Evolutionary conservation across 2,113 vertebrate genomes (phyloP).

Genomic region (Hippoglossus stenolepis): DNA sequence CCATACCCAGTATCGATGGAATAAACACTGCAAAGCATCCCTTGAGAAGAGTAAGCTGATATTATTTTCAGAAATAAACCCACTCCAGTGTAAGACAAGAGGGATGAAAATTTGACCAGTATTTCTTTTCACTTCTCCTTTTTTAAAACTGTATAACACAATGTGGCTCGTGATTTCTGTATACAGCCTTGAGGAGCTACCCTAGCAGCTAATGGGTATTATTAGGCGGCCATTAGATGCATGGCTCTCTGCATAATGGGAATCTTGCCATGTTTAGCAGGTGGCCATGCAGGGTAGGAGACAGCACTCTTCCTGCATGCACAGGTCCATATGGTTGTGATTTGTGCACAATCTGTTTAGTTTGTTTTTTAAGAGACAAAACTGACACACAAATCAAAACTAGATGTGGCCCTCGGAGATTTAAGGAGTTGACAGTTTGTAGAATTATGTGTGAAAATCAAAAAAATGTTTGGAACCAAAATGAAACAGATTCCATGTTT

Average conservation of each 20-base stretch:
- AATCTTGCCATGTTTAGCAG: conserved; percentile 81
- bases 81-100: conserved; percentile 1
- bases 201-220: conserved; percentile 72
- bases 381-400: conserved; percentile 25
- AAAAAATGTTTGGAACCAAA: too few relatives aligned
- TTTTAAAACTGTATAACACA: conserved; percentile 11
- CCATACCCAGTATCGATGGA: too few relatives aligned
- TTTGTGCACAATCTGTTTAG: conserved; percentile 68
- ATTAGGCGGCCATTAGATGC: conserved; percentile 73
- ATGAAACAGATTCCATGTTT: too few relatives aligned
- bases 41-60: conserved; percentile 30
- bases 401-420: conserved; percentile 8
- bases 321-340: conserved; percentile 77
- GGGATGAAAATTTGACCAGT: not conserved
- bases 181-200: conserved; percentile 42
- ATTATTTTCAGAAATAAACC: conserved; percentile 4
- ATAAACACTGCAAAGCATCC: not conserved
- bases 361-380: conserved; percentile 44
- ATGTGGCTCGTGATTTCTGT: conserved; percentile 22
- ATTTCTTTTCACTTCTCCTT: conserved; percentile 8
- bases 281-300: conserved; percentile 72
- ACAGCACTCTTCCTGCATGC: conserved; percentile 73
- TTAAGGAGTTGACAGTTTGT: not conserved
- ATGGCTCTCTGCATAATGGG: conserved; percentile 74
- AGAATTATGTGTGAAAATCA: too few relatives aligned